Evolutionary conservation across 2,888 invertebrate genomes (phyloP), one percentile per base, ranked within the genome.

Genomic region (Phania funesta): DNA sequence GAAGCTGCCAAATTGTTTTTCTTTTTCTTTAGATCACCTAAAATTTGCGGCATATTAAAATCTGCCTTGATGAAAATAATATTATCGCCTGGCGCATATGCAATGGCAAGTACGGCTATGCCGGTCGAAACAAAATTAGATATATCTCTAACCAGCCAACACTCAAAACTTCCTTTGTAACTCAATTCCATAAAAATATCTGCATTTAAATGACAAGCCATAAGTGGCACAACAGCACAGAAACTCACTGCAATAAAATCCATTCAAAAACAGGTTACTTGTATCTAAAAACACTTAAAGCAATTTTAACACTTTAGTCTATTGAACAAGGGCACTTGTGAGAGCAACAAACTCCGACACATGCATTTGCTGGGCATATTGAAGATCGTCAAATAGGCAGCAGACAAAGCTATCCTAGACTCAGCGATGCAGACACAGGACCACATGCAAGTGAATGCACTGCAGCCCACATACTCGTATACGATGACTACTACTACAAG

Each of bases 231-330:
- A 32, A 70, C 32, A 46, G 13, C 1, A 22, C 3, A 44, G 2
- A 8, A 32, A 54, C 29, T 26, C n/a, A 22, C 41, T 52, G 41
- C 13, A 41, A 41, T 41, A 26, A 6, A 60, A 41, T 26, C 9
- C 46, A 50, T 38, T 48, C 18, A 35, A 44, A 62, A 54, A 54
- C 9, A 35, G 8, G 32, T 20, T 9, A 46, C 46, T 29, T 48
- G 65, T 48, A 64, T 75, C 44, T 65, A 46, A 56, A 67, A 68
- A 68, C 74, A 74, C 74, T 74, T 79, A 26, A 68, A 62, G 46
- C 60, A 38, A 52, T 79, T 73, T 79, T 46, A 46, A 74, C 79
- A 74, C 74, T 80, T 74, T 20, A 62, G 35, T n/a, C 50, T 65
- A 58, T 60, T 50, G 46, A 71, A 60, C 29, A 62, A 68, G 62